phyloP scores from a whole-genome alignment of 1,140 invertebrate genomes.

The Venturia canescens region DNA sequence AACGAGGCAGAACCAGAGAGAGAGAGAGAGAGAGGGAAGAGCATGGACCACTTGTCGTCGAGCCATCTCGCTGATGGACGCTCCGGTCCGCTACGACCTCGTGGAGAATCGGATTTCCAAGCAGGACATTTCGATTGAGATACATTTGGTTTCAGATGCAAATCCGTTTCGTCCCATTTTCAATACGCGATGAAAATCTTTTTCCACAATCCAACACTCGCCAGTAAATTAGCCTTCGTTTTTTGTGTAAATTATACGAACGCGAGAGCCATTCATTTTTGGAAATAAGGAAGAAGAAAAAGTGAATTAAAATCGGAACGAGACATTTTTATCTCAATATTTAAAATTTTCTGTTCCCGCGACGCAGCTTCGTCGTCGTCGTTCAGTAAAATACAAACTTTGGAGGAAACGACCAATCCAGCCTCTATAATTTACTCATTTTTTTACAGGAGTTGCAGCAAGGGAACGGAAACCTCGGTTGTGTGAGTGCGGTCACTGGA shows the following conservation, averaged over 20 bases:
- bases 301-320: too few species aligned
- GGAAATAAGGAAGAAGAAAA: too few species aligned
- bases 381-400: too few species aligned
- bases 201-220: too few species aligned
- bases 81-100: neutral
- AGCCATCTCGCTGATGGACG: slow-evolving; percentile 32
- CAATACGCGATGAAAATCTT: too few species aligned
- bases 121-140: neutral
- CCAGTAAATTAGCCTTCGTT: too few species aligned
- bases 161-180: neutral
- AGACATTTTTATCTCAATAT: too few species aligned
- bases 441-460: slow-evolving; percentile 68
- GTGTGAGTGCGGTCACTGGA: slow-evolving; percentile 53
- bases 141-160: neutral
- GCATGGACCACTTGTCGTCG: slow-evolving; percentile 30
- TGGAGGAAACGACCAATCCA: too few species aligned
- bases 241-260: too few species aligned
- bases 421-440: slow-evolving; percentile 18
- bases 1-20: neutral
- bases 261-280: too few species aligned
- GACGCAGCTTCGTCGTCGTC: too few species aligned
- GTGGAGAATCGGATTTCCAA: slow-evolving; percentile 18
- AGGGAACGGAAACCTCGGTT: slow-evolving; percentile 62
- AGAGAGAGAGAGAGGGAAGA: neutral
- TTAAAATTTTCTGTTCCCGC: too few species aligned